These are phyloP conservation scores for Gadopsis bispinosus DNA, from an alignment of 2,797 vertebrate genomes.

Conservation along the genomic window DNA sequence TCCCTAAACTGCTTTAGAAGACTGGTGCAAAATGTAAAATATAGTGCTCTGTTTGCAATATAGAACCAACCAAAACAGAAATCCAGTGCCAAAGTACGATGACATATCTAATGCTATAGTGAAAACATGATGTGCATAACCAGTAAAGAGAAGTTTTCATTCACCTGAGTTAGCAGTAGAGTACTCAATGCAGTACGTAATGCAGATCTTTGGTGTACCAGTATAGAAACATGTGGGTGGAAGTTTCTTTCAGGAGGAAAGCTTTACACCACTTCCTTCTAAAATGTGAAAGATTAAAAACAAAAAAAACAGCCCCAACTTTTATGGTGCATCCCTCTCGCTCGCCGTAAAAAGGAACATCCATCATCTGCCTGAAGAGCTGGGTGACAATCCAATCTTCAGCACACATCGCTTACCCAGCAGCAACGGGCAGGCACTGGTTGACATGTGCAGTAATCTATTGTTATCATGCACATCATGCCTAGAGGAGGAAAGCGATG, in stretches of 20 bases:
- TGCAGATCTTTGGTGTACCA: constrained; percentile 45
- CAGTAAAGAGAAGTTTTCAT: constrained; percentile 35
- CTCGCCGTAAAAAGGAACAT: constrained; percentile 28
- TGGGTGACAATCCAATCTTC: constrained; percentile 28
- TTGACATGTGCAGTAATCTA: constrained; percentile 15
- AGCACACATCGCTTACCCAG: constrained; percentile 32
- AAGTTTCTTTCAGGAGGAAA: constrained; percentile 54
- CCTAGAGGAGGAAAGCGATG: constrained; percentile 11
- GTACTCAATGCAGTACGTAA: constrained; percentile 31
- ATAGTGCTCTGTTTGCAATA: neutral
- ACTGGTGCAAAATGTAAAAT: neutral
- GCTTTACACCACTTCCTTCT: constrained; percentile 57
- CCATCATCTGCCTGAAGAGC: constrained; percentile 47
- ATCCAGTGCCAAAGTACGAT: neutral
- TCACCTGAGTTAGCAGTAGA: constrained; percentile 30
- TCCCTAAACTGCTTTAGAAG: neutral
- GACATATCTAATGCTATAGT: neutral
- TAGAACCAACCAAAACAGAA: neutral
- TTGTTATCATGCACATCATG: neutral
- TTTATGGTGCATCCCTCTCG: constrained; percentile 3
- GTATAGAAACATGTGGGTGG: constrained; percentile 67
- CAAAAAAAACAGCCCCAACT: constrained; percentile 27
- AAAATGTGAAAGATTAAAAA: constrained; percentile 54
- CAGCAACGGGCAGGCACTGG: constrained; percentile 9
- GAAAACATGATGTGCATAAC: constrained; percentile 10